phyloP scores from a whole-genome alignment of 2,888 invertebrate genomes.

The Artemia sinica region DNA sequence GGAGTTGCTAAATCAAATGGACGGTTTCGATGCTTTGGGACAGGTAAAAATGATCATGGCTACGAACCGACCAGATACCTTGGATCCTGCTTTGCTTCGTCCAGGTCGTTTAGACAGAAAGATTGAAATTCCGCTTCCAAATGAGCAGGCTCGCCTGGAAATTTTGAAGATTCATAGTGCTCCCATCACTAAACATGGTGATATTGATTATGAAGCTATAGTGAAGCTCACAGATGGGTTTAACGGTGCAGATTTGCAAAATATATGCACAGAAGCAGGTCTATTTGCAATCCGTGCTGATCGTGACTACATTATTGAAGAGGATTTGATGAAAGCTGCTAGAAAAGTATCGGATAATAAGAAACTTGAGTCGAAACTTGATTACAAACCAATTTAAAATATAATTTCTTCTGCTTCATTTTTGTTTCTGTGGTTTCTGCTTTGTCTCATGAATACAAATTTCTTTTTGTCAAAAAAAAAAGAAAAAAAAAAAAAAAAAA shows the following conservation, averaged over 20 bases:
- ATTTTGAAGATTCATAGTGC: too few relatives aligned
- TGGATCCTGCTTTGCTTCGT: conserved; percentile 88
- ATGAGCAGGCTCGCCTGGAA: too few relatives aligned
- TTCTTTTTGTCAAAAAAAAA: too few relatives aligned
- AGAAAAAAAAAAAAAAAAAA: too few relatives aligned
- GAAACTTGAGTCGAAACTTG: conserved; percentile 93
- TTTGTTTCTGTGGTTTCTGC: conserved; percentile 11
- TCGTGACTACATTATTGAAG: conserved; percentile 89
- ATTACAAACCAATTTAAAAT: conserved; percentile 89
- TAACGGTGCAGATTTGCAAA: conserved; percentile 94
- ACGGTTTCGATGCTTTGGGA: conserved; percentile 96
- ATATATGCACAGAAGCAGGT: conserved; percentile 98
- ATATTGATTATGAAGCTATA: conserved; percentile 79
- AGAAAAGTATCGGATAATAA: conserved; percentile 97
- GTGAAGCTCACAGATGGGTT: conserved; percentile 96
- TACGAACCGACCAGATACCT: conserved; percentile 87
- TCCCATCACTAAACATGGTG: too few relatives aligned
- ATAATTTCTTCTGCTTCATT: background rate
- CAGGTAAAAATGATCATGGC: conserved; percentile 53
- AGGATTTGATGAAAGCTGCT: conserved; percentile 99
- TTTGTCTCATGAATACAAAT: background rate
- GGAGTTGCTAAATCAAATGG: conserved; percentile 98
- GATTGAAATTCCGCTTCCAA: conserved; percentile 91
- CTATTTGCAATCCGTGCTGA: conserved; percentile 93
- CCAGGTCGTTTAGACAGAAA: conserved; percentile 94